Evolutionary conservation across 2,797 vertebrate species (phyloP).

Genomic region (Microhierax caerulescens): DNA sequence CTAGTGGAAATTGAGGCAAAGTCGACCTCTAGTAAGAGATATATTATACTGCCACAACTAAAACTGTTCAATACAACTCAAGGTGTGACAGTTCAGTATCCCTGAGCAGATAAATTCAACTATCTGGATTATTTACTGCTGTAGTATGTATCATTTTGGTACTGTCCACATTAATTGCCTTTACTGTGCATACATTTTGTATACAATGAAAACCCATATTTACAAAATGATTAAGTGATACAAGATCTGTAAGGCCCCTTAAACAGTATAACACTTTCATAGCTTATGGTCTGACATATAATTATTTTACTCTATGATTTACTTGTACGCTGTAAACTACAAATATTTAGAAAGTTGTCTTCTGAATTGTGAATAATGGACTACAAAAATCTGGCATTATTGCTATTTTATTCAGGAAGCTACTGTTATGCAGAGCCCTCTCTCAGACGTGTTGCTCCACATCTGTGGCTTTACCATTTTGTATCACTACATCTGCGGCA

Average conservation of each 20-base stretch:
- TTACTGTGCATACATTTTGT: not conserved
- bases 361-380: not conserved
- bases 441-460: not conserved
- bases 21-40: not conserved
- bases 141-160: not conserved
- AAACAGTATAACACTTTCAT: not conserved
- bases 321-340: not conserved
- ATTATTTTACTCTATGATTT: conserved; percentile 1
- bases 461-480: not conserved
- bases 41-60: not conserved
- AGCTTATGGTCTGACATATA: not conserved
- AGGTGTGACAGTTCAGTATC: not conserved
- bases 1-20: not conserved
- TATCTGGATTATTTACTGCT: conserved; percentile 3
- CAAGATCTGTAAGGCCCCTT: not conserved
- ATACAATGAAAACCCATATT: not conserved
- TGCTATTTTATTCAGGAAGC: not conserved
- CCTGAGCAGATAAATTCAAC: not conserved
- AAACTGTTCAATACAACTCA: accelerated
- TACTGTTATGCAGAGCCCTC: not conserved
- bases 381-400: not conserved
- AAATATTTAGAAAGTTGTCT: conserved; percentile 16
- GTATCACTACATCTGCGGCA: not conserved
- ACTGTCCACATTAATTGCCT: not conserved
- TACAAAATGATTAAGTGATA: not conserved